Base-by-base conservation (phyloP, 2,113 vertebrate genomes). In the Mobula hypostoma region DNA sequence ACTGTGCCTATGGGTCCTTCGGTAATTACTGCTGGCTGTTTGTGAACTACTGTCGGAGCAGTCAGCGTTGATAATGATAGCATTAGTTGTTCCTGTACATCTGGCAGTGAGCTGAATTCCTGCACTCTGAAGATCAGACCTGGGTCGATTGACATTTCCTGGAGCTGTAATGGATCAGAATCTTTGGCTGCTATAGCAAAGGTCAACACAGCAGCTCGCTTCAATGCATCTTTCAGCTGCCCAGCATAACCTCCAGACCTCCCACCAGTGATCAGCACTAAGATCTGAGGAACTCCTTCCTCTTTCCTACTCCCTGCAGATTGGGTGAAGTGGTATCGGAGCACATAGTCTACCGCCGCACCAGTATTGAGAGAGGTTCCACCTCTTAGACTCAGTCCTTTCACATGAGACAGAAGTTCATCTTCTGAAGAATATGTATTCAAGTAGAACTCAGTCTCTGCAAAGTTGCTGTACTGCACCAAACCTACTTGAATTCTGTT, bases 231-330 rank as follows among this genome's bases (percentile, higher is more conserved):
- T 8, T 98, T 97, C 88, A 96, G 96, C 14, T 95, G 70, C 70
- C 96, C 95, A 6, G 98, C 96, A 0, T 98, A 98, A 12, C 98
- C 97, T 78, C 97, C 95, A 3, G 99, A 99, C 2, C 94, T 96
- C 94, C 97, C 98, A 83, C 98, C 98, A 0, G 99, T 98, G 80
- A 99, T 96, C 91, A 99, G 96, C 0, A 99, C 97, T 36, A 99
- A 97, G 95, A 99, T 97, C 95, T 99, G 98, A 63, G 98, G 98
- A 40, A 99, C 97, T 29, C 96, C 97, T 0, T 98, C 98, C 94
- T 97, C 94, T 80, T 96, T 96, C 72, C 99, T 97, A 95, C 97
- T 97, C 5, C 99, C 99, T 0, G 98, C 96, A 5, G 97, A 96
- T 94, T 97, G 96, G 93, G 97, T 97, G 68, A 99, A 97, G 94